Base-by-base conservation (phyloP, 1,140 invertebrate genomes). In the Triops longicaudatus region DNA sequence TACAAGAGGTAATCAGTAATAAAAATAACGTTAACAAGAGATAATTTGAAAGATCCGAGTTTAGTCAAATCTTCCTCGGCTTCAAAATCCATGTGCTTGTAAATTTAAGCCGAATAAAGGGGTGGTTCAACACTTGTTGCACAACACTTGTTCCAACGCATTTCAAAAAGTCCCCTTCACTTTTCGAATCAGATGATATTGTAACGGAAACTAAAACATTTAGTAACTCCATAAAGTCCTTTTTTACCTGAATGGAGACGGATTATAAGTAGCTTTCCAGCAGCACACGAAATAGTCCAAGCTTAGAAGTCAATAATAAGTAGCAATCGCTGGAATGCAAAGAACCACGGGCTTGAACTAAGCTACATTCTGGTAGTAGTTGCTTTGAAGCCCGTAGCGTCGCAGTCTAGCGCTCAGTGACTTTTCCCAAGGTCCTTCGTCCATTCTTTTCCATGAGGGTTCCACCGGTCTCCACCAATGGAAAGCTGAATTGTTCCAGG, bases 41-140 rank as follows among this genome's bases (percentile, higher is more conserved):
- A n/a, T n/a, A n/a, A n/a, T n/a, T n/a, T n/a, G n/a, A n/a, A n/a
- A n/a, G n/a, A n/a, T n/a, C n/a, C n/a, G n/a, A n/a, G n/a, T n/a
- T n/a, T n/a, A n/a, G n/a, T n/a, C n/a, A n/a, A n/a, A n/a, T n/a
- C n/a, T n/a, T n/a, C n/a, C n/a, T n/a, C n/a, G n/a, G n/a, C n/a
- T n/a, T n/a, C n/a, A n/a, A 37, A 37, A 63, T 17, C 14, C 11
- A 22, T 63, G 17, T 14, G 17, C 14, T 14, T 63, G 50, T 14
- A 22, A 63, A 22, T 17, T 44, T 17, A 63, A 22, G 0, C 50
- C 22, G 10, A 63, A 17, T 63, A 63, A 63, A 63, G 17, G n/a
- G 50, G 50, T 63, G 50, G 50, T 63, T 63, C 10, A 12, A 63
- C 50, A 63, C 50, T 63, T 63, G 50, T 63, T 63, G 50, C 50